Base-by-base conservation (phyloP, 1,140 invertebrate genomes). In the Apis dorsata region DNA sequence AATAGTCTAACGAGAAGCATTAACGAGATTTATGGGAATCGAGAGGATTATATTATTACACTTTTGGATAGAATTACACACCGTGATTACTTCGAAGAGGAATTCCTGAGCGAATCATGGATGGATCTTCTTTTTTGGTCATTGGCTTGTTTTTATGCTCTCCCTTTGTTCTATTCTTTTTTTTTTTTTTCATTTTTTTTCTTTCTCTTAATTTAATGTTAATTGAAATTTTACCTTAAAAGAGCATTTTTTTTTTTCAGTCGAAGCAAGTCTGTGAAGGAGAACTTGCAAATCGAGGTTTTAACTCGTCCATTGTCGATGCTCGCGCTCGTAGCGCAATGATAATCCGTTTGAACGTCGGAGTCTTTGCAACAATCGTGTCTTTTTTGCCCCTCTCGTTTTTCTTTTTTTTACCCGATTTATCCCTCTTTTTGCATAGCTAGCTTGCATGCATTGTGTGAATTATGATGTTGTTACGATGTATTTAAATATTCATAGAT, bases 1-100 rank as follows among this genome's bases (percentile, higher is more conserved):
- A 84, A 7, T 89, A 88, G 88, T n/a, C 72, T 89, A 89, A 86
- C 80, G 73, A 89, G 66, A 19, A 19, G 24, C 21, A 86, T 88
- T 84, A 88, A 89, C 85, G 80, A 34, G 51, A 80, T n/a, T 24
- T 83, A 79, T 75, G 63, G 57, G 70, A 82, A 66, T 75, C 83
- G 86, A 87, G 85, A 85, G 85, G 83, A 76, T 62, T 76, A 75
- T 13, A 65, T 13, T 24, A 24, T 24, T 24, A 34, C 82, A 85
- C 71, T 84, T 83, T 78, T 44, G 44, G 57, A 71, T 62, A 72
- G 63, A 65, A 66, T 70, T 57, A 19, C n/a, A 53, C 51, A 34
- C 53, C 53, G 17, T 21, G 53, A 34, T 53, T 44, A 19, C n/a
- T 72, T 72, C 12, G 59, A 59, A 79, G 34, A 72, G 44, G 21